Evolutionary conservation across 2,797 vertebrate genomes (phyloP).

Genomic region (Staurois parvus): DNA sequence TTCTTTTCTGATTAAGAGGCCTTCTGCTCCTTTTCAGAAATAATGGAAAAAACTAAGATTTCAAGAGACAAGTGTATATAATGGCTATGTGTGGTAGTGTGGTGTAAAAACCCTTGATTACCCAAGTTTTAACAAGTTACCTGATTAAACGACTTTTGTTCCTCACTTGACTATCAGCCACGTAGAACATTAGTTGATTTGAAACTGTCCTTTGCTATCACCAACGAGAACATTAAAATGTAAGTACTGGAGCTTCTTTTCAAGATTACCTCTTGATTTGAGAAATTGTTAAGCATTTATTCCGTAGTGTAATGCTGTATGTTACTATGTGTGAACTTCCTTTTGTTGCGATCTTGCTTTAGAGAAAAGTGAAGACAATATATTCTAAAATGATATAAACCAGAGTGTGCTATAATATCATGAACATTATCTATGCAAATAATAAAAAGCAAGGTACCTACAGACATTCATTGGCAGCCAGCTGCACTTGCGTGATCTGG

Average conservation of each 20-base stretch:
- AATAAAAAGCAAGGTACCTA: neutral
- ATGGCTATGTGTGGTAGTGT: conserved; percentile 32
- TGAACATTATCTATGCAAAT: neutral
- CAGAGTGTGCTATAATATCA: neutral
- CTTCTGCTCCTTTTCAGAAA: conserved; percentile 40
- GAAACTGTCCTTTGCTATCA: conserved; percentile 14
- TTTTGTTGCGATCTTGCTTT: neutral
- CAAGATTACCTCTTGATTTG: conserved; percentile 22
- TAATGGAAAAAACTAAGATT: conserved; percentile 40
- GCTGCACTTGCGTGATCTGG: neutral
- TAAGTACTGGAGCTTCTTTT: conserved; percentile 15
- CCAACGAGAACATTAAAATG: conserved; percentile 18
- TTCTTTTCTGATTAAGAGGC: conserved; percentile 49
- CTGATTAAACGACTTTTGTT: conserved; percentile 52
- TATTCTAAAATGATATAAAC: neutral
- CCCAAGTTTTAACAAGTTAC: conserved; percentile 59
- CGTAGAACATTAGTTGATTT: conserved; percentile 25
- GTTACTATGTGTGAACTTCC: neutral
- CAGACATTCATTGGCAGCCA: neutral
- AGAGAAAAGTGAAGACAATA: neutral
- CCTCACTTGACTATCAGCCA: conserved; percentile 30
- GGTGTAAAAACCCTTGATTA: conserved; percentile 53
- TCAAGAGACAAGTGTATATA: conserved; percentile 45
- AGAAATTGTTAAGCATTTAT: neutral
- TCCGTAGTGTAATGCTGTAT: neutral